These are phyloP conservation scores for Cynopterus sphinx DNA, from an alignment of 2,797 vertebrate genomes.

Conservation along the genomic window DNA sequence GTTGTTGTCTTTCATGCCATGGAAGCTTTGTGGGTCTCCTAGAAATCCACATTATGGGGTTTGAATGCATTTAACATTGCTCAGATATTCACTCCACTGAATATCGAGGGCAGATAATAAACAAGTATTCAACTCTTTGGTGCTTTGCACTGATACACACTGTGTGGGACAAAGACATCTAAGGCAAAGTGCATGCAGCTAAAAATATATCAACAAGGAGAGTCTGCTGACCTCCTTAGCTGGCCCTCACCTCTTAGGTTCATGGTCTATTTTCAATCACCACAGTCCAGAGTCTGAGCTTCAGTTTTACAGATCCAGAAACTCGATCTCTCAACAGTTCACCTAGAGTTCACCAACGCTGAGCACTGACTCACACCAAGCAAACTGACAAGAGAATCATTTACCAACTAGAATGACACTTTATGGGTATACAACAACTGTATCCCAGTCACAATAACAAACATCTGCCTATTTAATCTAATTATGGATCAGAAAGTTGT, in stretches of 20 bases:
- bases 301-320: constrained; percentile 53
- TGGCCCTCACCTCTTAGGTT: background rate
- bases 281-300: constrained; percentile 24
- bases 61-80: background rate
- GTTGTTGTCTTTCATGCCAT: background rate
- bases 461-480: constrained; percentile 53
- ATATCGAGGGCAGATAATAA: background rate
- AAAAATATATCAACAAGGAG: background rate
- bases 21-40: background rate
- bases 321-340: constrained; percentile 66
- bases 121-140: background rate
- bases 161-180: background rate
- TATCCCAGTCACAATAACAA: constrained; percentile 40
- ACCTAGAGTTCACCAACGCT: constrained; percentile 66
- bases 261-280: constrained; percentile 57
- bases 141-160: background rate
- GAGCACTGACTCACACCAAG: constrained; percentile 67
- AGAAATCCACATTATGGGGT: background rate
- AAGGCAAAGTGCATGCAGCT: background rate
- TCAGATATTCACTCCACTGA: background rate
- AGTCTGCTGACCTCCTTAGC: background rate
- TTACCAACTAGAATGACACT: constrained; percentile 39
- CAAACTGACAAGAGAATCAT: constrained; percentile 60
- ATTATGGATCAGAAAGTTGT: constrained; percentile 58
- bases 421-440: background rate